Evolutionary conservation across 23 tunicate genomes (phyloP).

Genomic region (Diplosoma virens): DNA sequence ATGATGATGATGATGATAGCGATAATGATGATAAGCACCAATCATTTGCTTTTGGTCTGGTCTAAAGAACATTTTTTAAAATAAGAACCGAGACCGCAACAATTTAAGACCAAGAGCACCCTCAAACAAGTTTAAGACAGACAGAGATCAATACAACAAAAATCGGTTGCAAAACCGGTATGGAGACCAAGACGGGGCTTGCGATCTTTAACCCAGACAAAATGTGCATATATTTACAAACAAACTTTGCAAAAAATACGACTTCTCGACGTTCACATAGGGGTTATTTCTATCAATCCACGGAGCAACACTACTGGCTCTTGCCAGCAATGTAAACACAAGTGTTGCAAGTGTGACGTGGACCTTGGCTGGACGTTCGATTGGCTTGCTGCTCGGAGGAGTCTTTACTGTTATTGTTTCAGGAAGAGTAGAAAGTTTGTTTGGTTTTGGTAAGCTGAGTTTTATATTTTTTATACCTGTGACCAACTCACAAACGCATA

Average conservation of each 20-base stretch:
- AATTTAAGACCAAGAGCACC: no score
- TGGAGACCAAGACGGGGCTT: no score
- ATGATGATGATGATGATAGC: no score
- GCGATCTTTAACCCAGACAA: neutral
- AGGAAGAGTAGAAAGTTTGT: conserved; percentile 50
- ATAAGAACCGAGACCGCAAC: no score
- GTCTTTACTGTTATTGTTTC: conserved; percentile 70
- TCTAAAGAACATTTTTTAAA: no score
- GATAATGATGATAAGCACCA: no score
- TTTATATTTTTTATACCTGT: no score
- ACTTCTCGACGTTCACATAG: conserved; percentile 6
- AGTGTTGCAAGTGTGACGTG: conserved; percentile 73
- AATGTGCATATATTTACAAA: neutral
- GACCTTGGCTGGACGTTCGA: conserved; percentile 76
- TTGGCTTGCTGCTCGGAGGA: conserved; percentile 85
- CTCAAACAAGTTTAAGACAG: no score
- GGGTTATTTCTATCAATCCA: conserved; percentile 95
- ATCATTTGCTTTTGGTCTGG: no score
- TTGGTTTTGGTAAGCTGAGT: conserved; percentile 56
- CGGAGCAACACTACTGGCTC: conserved; percentile 93
- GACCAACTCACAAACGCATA: no score
- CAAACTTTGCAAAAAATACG: neutral
- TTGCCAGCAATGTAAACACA: conserved; percentile 72
- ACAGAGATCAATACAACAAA: no score
- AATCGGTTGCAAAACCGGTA: no score